Conservation (phyloP, 1,140 invertebrate genomes). For the Macrotrachela quadricornifera region DNA sequence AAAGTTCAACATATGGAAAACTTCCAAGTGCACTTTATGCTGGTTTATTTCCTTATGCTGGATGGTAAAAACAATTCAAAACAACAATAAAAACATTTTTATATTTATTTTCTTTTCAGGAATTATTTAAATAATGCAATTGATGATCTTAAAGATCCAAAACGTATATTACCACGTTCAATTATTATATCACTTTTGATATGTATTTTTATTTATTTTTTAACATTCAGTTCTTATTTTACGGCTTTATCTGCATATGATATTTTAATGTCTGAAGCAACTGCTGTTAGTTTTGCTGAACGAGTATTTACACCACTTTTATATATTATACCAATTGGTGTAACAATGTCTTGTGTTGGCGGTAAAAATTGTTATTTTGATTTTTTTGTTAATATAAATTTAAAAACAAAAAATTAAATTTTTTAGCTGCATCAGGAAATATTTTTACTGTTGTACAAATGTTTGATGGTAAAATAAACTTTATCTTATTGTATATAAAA, state of each 20-base stretch:
- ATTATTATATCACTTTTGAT: neutral
- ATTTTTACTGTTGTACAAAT: no score
- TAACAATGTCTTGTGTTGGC: neutral
- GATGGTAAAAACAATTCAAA: constrained; percentile 38
- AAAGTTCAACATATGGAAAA: constrained; percentile 63
- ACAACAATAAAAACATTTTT: no score
- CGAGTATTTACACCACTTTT: neutral
- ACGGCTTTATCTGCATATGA: neutral
- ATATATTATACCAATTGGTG: neutral
- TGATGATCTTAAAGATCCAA: neutral
- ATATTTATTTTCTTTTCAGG: neutral
- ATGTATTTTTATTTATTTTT: neutral
- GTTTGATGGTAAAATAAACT: no score
- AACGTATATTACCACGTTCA: neutral
- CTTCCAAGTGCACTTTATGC: constrained; percentile 92
- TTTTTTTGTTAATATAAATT: neutral
- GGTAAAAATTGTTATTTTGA: neutral
- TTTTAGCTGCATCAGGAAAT: no score
- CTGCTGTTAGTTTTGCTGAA: neutral
- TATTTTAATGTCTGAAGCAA: neutral
- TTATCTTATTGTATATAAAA: no score
- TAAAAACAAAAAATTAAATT: neutral
- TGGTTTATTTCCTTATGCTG: constrained; percentile 93
- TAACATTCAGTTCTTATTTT: neutral
- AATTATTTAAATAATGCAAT: neutral